These are phyloP conservation scores for Drosophila simulans DNA, from an alignment of 1,140 invertebrate genomes.

Conservation along the genomic window DNA sequence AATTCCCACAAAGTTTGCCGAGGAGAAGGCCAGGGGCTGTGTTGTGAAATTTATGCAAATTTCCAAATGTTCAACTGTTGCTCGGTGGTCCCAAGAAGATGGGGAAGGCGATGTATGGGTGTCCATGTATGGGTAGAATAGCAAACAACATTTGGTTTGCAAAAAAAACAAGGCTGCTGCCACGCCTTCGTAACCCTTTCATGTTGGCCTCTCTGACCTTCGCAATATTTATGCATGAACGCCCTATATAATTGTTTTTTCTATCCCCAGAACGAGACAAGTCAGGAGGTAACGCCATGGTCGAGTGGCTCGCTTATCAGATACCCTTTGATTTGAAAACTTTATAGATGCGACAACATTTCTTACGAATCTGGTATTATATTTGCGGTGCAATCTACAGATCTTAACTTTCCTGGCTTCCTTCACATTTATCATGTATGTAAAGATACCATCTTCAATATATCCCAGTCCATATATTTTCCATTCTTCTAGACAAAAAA, in stretches of 20 bases:
- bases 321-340: no score
- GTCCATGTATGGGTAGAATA: constrained; percentile 21
- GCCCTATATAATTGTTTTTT: constrained; percentile 1
- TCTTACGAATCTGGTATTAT: no score
- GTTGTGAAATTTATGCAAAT: constrained; percentile 74
- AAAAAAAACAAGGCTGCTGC: background rate
- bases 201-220: constrained; percentile 56
- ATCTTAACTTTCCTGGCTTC: no score
- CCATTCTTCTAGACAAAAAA: no score
- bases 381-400: no score
- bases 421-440: no score
- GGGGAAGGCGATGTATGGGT: background rate
- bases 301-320: no score
- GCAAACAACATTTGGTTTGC: constrained; percentile 28
- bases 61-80: constrained; percentile 78
- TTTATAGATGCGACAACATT: no score
- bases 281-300: no score
- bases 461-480: no score
- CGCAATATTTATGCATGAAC: constrained; percentile 49
- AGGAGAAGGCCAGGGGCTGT: constrained; percentile 2
- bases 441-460: no score
- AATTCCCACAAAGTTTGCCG: constrained; percentile 48
- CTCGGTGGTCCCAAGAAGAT: constrained; percentile 6
- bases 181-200: constrained; percentile 34
- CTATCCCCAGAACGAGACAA: background rate